These are phyloP conservation scores for Bufo bufo DNA, from an alignment of 2,113 vertebrate genomes.

Conservation along the genomic window DNA sequence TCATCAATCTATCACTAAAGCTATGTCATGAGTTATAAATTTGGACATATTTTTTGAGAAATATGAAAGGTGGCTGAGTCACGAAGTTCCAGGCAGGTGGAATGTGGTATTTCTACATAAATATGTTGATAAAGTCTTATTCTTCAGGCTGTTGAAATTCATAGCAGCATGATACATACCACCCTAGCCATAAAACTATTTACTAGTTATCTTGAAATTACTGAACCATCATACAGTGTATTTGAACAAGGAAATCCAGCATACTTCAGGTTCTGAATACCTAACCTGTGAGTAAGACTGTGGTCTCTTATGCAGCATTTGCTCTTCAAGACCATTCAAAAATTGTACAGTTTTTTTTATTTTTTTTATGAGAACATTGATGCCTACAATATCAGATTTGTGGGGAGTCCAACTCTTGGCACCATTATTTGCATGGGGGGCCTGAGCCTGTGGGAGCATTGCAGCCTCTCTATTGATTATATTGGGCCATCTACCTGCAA, in stretches of 20 bases:
- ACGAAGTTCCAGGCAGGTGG: slow-evolving; percentile 37
- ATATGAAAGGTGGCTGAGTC: slow-evolving; percentile 42
- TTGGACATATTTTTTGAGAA: slow-evolving; percentile 17
- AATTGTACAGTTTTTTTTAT: neutral
- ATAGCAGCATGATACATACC: slow-evolving; percentile 19
- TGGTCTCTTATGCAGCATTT: neutral
- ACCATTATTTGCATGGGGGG: too few species aligned
- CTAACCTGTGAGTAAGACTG: neutral
- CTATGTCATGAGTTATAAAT: neutral
- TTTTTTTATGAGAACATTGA: too few species aligned
- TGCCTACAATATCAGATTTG: too few species aligned
- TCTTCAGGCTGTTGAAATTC: slow-evolving; percentile 27
- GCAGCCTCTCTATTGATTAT: too few species aligned
- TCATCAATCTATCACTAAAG: slow-evolving; percentile 2
- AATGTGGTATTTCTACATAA: slow-evolving; percentile 27
- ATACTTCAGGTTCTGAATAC: slow-evolving; percentile 10
- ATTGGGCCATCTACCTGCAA: too few species aligned
- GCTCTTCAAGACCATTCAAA: neutral
- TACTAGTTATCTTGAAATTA: neutral
- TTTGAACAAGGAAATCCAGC: slow-evolving; percentile 32
- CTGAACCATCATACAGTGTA: neutral
- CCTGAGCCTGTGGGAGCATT: too few species aligned
- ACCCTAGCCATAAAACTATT: neutral
- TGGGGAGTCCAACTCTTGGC: too few species aligned
- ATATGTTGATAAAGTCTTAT: slow-evolving; percentile 23